A percentile compares a stretch with the other conserved stretches of the same genome.
Conservation (phyloP, 1,140 invertebrate genomes). For the Drosophila kepulauana region DNA sequence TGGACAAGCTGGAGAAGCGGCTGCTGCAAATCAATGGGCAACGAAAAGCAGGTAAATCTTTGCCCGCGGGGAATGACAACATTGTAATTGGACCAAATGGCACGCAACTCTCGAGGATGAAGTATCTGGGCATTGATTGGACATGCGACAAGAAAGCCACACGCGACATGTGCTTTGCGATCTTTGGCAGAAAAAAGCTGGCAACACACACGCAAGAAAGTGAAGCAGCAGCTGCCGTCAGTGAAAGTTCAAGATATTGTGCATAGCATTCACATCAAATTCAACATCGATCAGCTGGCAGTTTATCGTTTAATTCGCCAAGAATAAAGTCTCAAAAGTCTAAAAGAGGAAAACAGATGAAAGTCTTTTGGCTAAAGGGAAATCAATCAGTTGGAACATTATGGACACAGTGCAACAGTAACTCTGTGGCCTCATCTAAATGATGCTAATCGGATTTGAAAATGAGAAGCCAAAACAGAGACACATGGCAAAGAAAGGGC, state of each 20-base stretch:
- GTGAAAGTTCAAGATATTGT: slow-evolving; percentile 14
- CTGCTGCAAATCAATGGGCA: background rate
- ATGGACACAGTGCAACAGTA: slow-evolving; percentile 62
- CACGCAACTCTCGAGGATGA: background rate
- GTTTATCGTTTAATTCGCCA: too few relatives aligned
- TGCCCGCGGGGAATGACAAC: too few relatives aligned
- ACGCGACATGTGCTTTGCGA: slow-evolving; percentile 5
- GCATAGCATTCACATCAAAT: too few relatives aligned
- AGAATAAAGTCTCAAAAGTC: background rate
- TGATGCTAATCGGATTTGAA: slow-evolving; percentile 83
- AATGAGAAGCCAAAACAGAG: slow-evolving; percentile 50
- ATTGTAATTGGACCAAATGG: slow-evolving; percentile 24
- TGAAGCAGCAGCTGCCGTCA: background rate
- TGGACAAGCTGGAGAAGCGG: slow-evolving; percentile 10
- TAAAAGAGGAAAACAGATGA: background rate
- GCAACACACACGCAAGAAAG: slow-evolving; percentile 11
- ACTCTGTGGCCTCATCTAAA: slow-evolving; percentile 64
- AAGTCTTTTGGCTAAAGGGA: slow-evolving; percentile 24
- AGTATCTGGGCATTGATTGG: slow-evolving; percentile 2
- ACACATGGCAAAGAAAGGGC: slow-evolving; percentile 32
- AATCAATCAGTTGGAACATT: slow-evolving; percentile 78
- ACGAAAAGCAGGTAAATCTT: too few relatives aligned
- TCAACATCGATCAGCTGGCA: too few relatives aligned
- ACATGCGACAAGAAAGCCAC: background rate
- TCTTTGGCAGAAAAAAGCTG: slow-evolving; percentile 17